Evolutionary conservation across 2,797 vertebrate species (phyloP).

Genomic region (Danio aesculapii): DNA sequence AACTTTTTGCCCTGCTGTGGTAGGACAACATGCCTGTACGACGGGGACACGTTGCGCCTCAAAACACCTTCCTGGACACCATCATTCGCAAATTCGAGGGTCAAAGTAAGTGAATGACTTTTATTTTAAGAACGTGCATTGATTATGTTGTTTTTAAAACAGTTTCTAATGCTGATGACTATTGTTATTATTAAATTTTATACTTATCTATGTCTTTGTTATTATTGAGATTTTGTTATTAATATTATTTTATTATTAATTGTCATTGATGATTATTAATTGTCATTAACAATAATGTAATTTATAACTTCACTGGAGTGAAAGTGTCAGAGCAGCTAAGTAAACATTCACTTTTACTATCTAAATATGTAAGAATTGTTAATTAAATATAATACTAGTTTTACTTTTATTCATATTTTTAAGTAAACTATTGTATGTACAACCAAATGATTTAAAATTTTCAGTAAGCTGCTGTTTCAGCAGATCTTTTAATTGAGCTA

Average conservation of each 20-base stretch:
- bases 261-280: too few relatives aligned
- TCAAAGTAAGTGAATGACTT: conserved; percentile 79
- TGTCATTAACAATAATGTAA: too few relatives aligned
- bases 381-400: background rate
- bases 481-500: background rate
- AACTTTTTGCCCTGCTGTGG: conserved; percentile 11
- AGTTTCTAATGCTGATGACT: background rate
- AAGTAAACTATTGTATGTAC: too few relatives aligned
- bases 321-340: background rate
- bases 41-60: conserved; percentile 89
- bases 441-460: too few relatives aligned
- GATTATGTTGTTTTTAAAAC: background rate
- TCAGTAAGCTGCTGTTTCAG: too few relatives aligned
- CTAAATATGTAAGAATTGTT: background rate
- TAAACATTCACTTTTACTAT: background rate
- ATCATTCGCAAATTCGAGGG: conserved; percentile 93
- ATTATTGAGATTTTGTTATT: background rate
- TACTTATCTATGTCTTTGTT: background rate
- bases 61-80: conserved; percentile 91
- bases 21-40: conserved; percentile 84
- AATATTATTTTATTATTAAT: too few relatives aligned
- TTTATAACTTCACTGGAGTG: background rate
- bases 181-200: background rate
- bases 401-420: background rate
- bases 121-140: background rate